A percentile compares a stretch with the other conserved stretches of the same genome.
phyloP scores from a whole-genome alignment of 1,140 invertebrate species.

The Drosophila nannoptera region DNA sequence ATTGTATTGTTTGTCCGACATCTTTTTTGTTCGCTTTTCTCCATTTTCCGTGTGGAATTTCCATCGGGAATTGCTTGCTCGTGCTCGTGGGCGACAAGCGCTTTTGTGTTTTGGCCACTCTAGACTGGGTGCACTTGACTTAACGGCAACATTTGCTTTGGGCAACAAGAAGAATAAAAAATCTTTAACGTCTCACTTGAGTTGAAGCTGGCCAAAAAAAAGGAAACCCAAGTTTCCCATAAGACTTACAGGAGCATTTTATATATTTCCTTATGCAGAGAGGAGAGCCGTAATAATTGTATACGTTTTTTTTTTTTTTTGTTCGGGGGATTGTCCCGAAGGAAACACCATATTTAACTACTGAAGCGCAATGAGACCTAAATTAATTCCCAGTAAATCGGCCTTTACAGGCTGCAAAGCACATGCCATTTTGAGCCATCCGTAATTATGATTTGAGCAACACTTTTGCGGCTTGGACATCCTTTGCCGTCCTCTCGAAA shows the following conservation, averaged over 20 bases:
- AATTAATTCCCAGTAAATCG: constrained; percentile 6
- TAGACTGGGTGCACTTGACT: constrained; percentile 22
- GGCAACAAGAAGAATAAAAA: constrained; percentile 1
- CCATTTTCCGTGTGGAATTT: constrained; percentile 19
- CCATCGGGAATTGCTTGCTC: constrained; percentile 17
- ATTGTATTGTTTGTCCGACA: background rate
- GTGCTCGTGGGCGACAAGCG: constrained; percentile 19
- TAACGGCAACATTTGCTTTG: constrained; percentile 14
- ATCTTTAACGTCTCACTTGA: constrained; percentile 16
- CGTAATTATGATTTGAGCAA: background rate
- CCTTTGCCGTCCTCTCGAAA: too few relatives aligned
- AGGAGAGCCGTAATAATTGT: too few relatives aligned
- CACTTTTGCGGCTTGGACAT: too few relatives aligned
- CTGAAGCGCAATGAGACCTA: constrained; percentile 5
- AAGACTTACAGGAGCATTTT: too few relatives aligned
- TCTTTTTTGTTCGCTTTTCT: background rate
- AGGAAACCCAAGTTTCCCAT: too few relatives aligned
- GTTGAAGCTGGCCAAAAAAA: background rate
- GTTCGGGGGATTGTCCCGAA: background rate
- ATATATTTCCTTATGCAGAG: too few relatives aligned
- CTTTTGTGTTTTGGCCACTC: background rate
- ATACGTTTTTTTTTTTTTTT: constrained; percentile 18
- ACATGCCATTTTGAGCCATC: background rate
- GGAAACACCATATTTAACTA: constrained; percentile 17
- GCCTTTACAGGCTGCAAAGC: background rate